Base-by-base conservation (phyloP, 2,888 invertebrate species). In the Caenorhabditis sp. region DNA sequence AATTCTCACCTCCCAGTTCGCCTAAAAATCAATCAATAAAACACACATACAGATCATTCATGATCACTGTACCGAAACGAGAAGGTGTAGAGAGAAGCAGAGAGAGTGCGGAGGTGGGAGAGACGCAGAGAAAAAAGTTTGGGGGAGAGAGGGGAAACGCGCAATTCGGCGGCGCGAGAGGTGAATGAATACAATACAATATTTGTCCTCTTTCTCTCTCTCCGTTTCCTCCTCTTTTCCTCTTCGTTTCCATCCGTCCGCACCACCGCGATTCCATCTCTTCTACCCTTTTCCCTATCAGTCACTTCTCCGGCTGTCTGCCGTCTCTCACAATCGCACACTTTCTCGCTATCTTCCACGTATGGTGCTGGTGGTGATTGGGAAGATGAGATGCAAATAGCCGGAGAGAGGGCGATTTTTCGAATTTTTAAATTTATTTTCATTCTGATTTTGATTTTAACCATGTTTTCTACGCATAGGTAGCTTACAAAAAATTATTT, bases 121-220 rank as follows among this genome's bases (percentile, higher is more conserved):
- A 60, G 58, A 65, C 58, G 55, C 60, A 79, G 60, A 35, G 44
- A 32, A 53, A 44, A 53, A 68, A 55, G 28, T 53, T 71, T 62
- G 37, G 37, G n/a, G n/a, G n/a, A n/a, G n/a, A n/a, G n/a, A n/a
- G 56, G 72, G 64, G 37, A 53, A 62, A 53, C 51, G 37, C 37
- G 44, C 58, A 22, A 61, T 47, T 61, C 40, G 53, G 71, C 58
- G 71, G 71, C 51, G 62, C 26, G 51, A 55, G 51, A n/a, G n/a
- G n/a, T n/a, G n/a, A n/a, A n/a, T n/a, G 64, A 64, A 74, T 74
- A 74, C 72, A 74, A 74, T 74, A 74, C 65, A 74, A 74, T 74
- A 74, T 74, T 74, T 74, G 72, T 65, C 51, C 72, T 65, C 72
- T 65, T 55, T 37, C 32, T 47, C 40, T n/a, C 28, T 56, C 56